Evolutionary conservation across 2,797 vertebrate genomes (phyloP).

Genomic region (Onychomys arenicola): DNA sequence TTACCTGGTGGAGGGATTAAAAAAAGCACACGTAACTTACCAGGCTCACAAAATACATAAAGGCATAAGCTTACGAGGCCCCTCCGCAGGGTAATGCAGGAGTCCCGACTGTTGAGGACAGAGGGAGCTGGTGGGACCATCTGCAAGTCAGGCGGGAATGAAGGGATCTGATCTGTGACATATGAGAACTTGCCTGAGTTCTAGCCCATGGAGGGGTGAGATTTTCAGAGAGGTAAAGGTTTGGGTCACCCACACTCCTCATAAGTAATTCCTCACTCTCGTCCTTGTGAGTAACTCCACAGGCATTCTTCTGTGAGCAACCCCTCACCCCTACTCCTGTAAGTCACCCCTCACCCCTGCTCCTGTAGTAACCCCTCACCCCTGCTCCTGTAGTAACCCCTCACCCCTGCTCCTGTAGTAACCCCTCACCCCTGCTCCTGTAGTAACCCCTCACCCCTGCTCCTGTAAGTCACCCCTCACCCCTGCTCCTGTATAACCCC

Average conservation of each 20-base stretch:
- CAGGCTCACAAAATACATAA: not conserved
- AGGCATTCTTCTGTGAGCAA: not conserved
- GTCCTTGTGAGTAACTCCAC: not conserved
- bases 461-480: too few species aligned
- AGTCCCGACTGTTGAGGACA: too few species aligned
- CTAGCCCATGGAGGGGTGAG: too few species aligned
- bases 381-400: too few species aligned
- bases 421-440: too few species aligned
- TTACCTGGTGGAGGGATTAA: not conserved
- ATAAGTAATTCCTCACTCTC: not conserved
- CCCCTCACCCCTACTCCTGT: too few species aligned
- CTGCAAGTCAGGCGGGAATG: not conserved
- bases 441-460: too few species aligned
- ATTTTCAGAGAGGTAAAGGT: not conserved
- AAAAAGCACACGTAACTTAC: not conserved
- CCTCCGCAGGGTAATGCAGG: not conserved
- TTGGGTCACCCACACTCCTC: not conserved
- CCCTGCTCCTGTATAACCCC: too few species aligned
- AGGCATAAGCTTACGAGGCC: not conserved
- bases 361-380: too few species aligned
- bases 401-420: too few species aligned
- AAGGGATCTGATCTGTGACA: too few species aligned
- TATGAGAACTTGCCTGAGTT: not conserved
- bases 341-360: too few species aligned
- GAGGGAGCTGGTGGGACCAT: not conserved